phyloP scores from a whole-genome alignment of 1,140 invertebrate species.

The Bradynema listronoti region DNA sequence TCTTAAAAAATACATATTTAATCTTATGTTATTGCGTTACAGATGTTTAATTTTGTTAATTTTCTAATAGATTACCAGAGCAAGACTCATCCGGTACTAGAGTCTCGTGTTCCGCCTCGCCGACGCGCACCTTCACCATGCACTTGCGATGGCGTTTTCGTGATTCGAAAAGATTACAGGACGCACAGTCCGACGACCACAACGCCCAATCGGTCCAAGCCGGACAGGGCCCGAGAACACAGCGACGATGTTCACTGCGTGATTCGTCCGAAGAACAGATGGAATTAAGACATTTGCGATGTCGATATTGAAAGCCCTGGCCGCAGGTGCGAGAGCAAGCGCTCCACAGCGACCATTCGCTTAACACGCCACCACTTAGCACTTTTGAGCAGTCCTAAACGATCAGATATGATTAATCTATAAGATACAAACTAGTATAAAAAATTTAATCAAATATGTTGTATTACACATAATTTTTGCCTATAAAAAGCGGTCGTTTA shows the following conservation, averaged over 20 bases:
- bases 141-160: conserved; percentile 37
- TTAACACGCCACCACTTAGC: conserved; percentile 15
- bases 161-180: conserved; percentile 42
- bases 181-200: conserved; percentile 38
- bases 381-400: conserved; percentile 34
- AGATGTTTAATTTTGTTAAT: too few species aligned
- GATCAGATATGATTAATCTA: too few species aligned
- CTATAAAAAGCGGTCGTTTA: too few species aligned
- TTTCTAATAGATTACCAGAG: too few species aligned
- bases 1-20: too few species aligned
- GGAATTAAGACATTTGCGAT: conserved; percentile 25
- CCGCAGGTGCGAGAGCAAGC: conserved; percentile 23
- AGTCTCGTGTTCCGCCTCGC: conserved; percentile 14
- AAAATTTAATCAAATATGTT: too few species aligned
- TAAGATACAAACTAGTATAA: too few species aligned
- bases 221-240: conserved; percentile 47
- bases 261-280: conserved; percentile 29
- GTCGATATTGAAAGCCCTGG: conserved; percentile 24
- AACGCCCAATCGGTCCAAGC: conserved; percentile 40
- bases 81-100: conserved; percentile 19
- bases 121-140: conserved; percentile 14
- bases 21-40: too few species aligned
- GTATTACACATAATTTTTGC: too few species aligned
- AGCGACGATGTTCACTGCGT: conserved; percentile 31
- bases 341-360: conserved; percentile 46